A percentile compares a stretch with the other conserved stretches of the same genome.
Conservation (phyloP, 2,797 vertebrate genomes). For the Bufotes viridis region DNA sequence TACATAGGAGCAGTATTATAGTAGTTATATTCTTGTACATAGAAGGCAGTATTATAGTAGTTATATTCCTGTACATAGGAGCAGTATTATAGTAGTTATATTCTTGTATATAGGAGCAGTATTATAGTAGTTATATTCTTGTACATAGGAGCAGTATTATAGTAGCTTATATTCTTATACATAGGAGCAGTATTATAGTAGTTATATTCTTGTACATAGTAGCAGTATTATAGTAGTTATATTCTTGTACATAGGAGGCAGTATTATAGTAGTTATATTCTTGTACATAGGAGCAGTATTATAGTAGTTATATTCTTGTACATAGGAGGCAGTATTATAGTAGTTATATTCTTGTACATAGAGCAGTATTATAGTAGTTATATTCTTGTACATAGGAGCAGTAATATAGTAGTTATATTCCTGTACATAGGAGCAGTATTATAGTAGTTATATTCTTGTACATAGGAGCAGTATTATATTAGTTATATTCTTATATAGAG, state of each 20-base stretch:
- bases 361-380: too few relatives aligned
- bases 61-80: neutral
- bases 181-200: constrained; percentile 5
- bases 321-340: too few relatives aligned
- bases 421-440: too few relatives aligned
- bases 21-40: neutral
- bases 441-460: neutral
- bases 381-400: too few relatives aligned
- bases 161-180: neutral
- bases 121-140: constrained; percentile 4
- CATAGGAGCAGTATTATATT: neutral
- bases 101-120: neutral
- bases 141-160: constrained; percentile 2
- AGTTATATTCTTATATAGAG: neutral
- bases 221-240: constrained; percentile 2
- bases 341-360: too few relatives aligned
- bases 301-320: neutral
- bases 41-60: neutral
- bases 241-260: neutral
- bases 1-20: neutral
- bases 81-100: constrained; percentile 1
- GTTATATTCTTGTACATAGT: constrained; percentile 4
- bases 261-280: constrained; percentile 7
- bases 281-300: constrained; percentile 5
- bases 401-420: too few relatives aligned